Percentiles rank a stretch among this genome's conserved stretches.
phyloP scores from a whole-genome alignment of 2,113 vertebrate genomes.

The Thryonomys swinderianus region DNA sequence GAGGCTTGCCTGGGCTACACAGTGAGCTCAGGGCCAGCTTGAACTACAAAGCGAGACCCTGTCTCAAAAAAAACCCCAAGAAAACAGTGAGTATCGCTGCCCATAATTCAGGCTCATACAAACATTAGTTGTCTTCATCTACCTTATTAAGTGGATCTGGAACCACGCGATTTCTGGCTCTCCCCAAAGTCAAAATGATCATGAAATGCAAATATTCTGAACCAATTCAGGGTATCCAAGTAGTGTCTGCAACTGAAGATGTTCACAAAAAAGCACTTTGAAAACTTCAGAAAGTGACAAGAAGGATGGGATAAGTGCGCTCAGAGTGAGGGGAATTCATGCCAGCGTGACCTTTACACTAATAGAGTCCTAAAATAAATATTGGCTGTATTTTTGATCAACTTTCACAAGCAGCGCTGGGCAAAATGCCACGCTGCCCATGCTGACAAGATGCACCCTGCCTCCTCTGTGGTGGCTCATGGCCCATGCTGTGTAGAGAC shows the following conservation, averaged over 20 bases:
- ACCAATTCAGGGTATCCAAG: neutral
- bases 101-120: neutral
- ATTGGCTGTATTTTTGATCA: neutral
- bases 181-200: neutral
- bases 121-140: neutral
- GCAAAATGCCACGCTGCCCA: neutral
- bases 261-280: neutral
- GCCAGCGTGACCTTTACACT: too few relatives aligned
- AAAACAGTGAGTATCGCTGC: neutral
- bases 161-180: neutral
- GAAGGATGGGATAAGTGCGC: neutral
- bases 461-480: neutral
- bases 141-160: neutral
- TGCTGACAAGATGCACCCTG: neutral
- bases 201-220: neutral
- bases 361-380: neutral
- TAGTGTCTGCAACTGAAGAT: neutral
- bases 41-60: too few relatives aligned
- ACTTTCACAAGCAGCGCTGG: neutral
- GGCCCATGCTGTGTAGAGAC: neutral
- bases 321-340: neutral
- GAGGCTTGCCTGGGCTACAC: too few relatives aligned
- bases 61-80: too few relatives aligned
- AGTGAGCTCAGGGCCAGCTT: too few relatives aligned
- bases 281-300: neutral